Evolutionary conservation across 2,113 vertebrate species (phyloP), one percentile per base, ranked within the genome.

Genomic region (Oriolus oriolus): DNA sequence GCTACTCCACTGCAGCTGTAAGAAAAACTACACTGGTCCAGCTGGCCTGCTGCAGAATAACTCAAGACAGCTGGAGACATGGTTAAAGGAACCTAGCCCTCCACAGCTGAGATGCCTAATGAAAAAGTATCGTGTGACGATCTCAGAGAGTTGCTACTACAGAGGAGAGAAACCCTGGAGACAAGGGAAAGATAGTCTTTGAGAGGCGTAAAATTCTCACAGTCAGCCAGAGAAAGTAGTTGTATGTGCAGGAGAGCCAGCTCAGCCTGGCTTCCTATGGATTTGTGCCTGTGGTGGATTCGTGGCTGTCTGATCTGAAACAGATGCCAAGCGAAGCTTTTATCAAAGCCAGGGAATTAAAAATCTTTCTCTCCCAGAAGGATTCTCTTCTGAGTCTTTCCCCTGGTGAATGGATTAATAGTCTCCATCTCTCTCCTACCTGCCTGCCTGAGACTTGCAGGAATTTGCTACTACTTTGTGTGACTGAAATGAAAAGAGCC

Each of bases 281-380:
- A 73, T 93, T 93, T 97, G 50, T 77, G 89, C 77, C 91, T 93
- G 86, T 89, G 65, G 89, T 95, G 53, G 44, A 93, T 84, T 91
- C 28, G 0, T 61, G 78, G 77, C 64, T 82, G 87, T 68, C 94
- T 95, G 91, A 95, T 95, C 69, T 89, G 91, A 95, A 97, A 91
- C 81, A 94, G 88, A 92, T 89, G 91, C 86, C 93, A 90, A 87
- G n/a, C 0, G 5, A 68, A 87, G 77, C 49, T 93, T 96, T 95
- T 96, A 95, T 95, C 93, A 93, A 95, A 96, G 76, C 35, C 74
- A 92, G 69, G n/a, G 95, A 93, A 96, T 90, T 95, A 95, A 95
- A 93, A 93, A 93, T 59, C 0, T 77, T 54, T 78, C 39, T 87
- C n/a, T 84, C 80, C 56, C 84, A 60, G 64, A 93, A 93, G 73